phyloP scores from a whole-genome alignment of 2,113 vertebrate genomes.

The Varanus komodoensis region DNA sequence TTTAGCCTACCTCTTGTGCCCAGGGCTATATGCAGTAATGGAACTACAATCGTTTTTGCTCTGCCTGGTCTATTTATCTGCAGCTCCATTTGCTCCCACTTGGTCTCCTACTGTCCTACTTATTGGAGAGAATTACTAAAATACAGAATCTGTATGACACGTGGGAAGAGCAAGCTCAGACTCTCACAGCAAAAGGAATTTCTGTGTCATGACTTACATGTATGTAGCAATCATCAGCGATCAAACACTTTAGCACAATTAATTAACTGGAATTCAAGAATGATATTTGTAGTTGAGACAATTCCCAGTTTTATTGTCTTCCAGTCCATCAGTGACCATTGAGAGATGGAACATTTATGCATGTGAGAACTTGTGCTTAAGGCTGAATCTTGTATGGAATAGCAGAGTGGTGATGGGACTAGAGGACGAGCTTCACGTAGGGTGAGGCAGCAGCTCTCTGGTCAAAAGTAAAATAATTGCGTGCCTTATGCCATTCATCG shows the following conservation, averaged over 20 bases:
- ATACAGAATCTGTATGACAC: background rate
- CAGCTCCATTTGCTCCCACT: background rate
- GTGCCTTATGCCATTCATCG: background rate
- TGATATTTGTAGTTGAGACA: background rate
- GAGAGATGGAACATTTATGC: no score
- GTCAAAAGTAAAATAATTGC: background rate
- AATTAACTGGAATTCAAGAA: background rate
- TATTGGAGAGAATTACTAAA: background rate
- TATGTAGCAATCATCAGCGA: background rate
- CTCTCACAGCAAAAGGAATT: background rate
- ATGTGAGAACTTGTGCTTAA: background rate
- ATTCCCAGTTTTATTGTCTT: background rate
- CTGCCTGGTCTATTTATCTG: background rate
- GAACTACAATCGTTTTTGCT: constrained; percentile 24
- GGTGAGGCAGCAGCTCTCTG: background rate
- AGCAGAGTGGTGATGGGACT: background rate
- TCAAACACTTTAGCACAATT: background rate
- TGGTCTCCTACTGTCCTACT: background rate
- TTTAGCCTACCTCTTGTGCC: constrained; percentile 5
- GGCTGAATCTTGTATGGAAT: background rate
- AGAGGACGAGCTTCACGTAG: no score
- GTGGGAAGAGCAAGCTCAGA: background rate
- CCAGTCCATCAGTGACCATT: background rate
- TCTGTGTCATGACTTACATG: background rate
- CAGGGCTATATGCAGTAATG: background rate